These are phyloP conservation scores for Tragopan temminckii DNA, from an alignment of 2,797 vertebrate genomes.

Conservation along the genomic window DNA sequence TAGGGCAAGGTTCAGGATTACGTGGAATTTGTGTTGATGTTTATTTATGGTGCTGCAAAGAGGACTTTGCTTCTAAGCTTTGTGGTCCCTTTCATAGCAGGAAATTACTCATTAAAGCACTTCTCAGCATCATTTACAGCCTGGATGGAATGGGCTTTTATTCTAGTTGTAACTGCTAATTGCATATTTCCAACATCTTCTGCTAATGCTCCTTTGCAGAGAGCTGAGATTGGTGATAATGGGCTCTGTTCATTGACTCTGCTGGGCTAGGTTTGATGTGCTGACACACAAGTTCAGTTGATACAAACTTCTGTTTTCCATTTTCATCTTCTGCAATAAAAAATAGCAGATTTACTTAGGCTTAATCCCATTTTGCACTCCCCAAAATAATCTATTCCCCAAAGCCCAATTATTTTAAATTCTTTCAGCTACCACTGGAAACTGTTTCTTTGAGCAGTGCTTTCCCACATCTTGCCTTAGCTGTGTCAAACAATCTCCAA, in stretches of 20 bases:
- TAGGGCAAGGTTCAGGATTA: conserved; percentile 56
- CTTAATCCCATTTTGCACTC: not conserved
- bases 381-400: not conserved
- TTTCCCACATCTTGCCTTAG: not conserved
- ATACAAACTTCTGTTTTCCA: not conserved
- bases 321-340: not conserved
- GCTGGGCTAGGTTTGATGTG: not conserved
- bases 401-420: not conserved
- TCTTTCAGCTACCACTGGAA: not conserved
- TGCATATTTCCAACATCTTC: not conserved
- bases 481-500: not conserved
- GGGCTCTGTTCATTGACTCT: not conserved
- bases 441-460: not conserved
- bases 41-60: conserved; percentile 20
- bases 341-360: not conserved
- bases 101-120: not conserved
- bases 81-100: not conserved
- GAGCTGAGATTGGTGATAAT: not conserved
- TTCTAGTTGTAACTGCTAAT: not conserved
- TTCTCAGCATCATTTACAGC: not conserved
- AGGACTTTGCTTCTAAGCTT: conserved; percentile 36
- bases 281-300: not conserved
- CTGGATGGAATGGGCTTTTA: not conserved
- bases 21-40: conserved; percentile 16
- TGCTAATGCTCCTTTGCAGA: not conserved